Evolutionary conservation across 2,113 vertebrate species (phyloP).

Genomic region (Tangachromis dhanisi): DNA sequence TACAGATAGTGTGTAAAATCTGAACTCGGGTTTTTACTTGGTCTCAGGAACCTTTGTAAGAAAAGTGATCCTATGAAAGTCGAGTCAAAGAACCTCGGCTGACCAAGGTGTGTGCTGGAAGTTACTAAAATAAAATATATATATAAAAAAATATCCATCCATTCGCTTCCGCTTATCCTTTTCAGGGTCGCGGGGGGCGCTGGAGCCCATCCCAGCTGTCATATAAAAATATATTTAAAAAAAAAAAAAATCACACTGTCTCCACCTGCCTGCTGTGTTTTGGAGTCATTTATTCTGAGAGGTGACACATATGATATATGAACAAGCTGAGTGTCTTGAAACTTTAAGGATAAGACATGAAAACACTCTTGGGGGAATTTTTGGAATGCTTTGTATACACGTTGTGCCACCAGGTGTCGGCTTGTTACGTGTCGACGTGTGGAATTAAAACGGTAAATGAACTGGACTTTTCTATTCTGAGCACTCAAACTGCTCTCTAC

Average conservation of each 20-base stretch:
- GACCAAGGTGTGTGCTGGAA: not conserved
- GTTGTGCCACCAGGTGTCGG: not conserved
- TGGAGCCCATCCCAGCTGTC: not conserved
- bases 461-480: not conserved
- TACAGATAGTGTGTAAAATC: not conserved
- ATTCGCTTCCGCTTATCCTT: not conserved
- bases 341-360: not conserved
- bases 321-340: not conserved
- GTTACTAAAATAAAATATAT: not conserved
- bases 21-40: not conserved
- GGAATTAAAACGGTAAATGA: not conserved
- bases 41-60: not conserved
- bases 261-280: not conserved
- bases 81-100: not conserved
- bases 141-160: not conserved
- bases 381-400: not conserved
- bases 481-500: not conserved
- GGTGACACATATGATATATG: not conserved
- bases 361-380: not conserved
- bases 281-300: not conserved
- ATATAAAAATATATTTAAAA: not conserved
- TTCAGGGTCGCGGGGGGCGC: not conserved
- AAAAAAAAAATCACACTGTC: too few relatives aligned
- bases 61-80: not conserved
- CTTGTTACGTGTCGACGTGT: not conserved